Evolutionary conservation across 2,888 invertebrate species (phyloP).

Genomic region (Apamea anceps): DNA sequence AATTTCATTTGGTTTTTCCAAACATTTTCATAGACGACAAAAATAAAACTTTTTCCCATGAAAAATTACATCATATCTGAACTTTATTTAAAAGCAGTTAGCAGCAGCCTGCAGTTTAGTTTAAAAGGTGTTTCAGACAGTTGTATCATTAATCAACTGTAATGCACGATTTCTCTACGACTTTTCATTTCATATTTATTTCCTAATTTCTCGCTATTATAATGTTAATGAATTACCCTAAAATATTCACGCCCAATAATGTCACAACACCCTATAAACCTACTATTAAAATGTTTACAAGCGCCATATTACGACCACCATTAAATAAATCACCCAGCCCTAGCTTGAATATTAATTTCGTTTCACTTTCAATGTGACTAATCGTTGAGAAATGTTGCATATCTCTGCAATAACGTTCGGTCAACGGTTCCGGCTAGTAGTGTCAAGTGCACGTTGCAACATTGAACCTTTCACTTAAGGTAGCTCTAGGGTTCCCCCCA

Average conservation of each 20-base stretch:
- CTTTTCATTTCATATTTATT: not conserved
- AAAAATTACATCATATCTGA: not conserved
- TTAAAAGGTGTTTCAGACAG: not conserved
- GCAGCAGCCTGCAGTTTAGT: too few relatives aligned
- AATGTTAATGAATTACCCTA: not conserved
- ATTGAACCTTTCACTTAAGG: slow-evolving; percentile 34
- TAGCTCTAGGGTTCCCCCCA: slow-evolving; percentile 13
- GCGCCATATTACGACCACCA: not conserved
- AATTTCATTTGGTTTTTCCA: not conserved
- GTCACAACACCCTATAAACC: not conserved
- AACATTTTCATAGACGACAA: not conserved
- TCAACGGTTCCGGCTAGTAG: slow-evolving; percentile 25
- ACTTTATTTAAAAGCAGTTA: not conserved
- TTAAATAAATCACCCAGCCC: slow-evolving; percentile 21
- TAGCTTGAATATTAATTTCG: slow-evolving; percentile 41
- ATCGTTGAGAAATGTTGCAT: slow-evolving; percentile 41
- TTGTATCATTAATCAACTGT: not conserved
- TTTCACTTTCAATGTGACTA: slow-evolving; percentile 53
- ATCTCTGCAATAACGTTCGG: slow-evolving; percentile 21
- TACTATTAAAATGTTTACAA: not conserved
- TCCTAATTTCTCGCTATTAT: not conserved
- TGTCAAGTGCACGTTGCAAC: slow-evolving; percentile 34
- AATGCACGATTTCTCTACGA: not conserved
- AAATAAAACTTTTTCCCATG: not conserved
- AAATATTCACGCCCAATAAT: not conserved